Evolutionary conservation across 2,113 vertebrate genomes (phyloP), one percentile per base, ranked within the genome.

Genomic region (Chroicocephalus ridibundus): DNA sequence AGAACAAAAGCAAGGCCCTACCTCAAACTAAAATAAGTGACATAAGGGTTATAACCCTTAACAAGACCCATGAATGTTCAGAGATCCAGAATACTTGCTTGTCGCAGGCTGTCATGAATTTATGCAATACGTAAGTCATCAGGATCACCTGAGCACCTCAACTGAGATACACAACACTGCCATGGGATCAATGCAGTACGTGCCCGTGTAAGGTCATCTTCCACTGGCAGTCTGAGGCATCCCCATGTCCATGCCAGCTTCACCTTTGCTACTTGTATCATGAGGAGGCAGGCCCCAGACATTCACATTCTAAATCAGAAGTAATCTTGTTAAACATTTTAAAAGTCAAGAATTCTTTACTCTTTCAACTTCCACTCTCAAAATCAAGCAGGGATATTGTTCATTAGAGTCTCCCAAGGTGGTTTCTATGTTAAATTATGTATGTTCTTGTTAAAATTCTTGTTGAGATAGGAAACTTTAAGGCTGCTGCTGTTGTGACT

Each of bases 131-230:
- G 2, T n/a, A 55, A 62, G 21, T 24, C 11, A 21, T 49, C 47
- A 55, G 40, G 24, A 55, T 62, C 84, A 44, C 25, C 54, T 31
- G 16, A 49, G 2, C 34, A 10, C 57, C 72, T 72, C 68, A 38
- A 5, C 9, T 0, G 4, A 32, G n/a, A 72, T 20, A 76, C 15
- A 51, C 20, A 74, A 46, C 1, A 0, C 9, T 40, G 18, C 27
- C 15, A 3, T 26, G 34, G 51, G 42, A 70, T 47, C 42, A 51
- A 0, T 49, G 75, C 22, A 72, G 29, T n/a, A 15, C 0, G 0
- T 51, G 57, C 40, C 71, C 3, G 1, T 10, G 7, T 58, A 26
- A 64, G 15, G 13, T 58, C 14, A 1, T 44, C 26, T 88, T 20
- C n/a, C 0, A 8, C 16, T 61, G 49, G 26, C 19, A 57, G 12